phyloP scores from a whole-genome alignment of 2,888 invertebrate genomes.

The Syritta pipiens region DNA sequence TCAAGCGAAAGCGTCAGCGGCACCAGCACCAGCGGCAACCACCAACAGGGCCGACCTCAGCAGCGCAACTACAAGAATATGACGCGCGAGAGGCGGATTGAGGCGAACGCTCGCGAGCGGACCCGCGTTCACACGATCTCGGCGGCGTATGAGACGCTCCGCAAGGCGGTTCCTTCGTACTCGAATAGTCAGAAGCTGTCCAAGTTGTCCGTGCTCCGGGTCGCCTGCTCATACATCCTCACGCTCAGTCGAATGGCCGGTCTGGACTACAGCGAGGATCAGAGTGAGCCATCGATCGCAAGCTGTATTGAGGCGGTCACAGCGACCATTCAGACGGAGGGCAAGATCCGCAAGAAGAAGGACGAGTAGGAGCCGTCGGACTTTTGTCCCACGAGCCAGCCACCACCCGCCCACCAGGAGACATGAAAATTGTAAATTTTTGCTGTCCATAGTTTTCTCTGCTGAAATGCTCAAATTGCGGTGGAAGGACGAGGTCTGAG shows the following conservation, averaged over 20 bases:
- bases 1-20: constrained; percentile 66
- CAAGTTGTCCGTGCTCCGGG: constrained; percentile 93
- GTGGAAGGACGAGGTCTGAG: neutral
- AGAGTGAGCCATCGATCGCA: constrained; percentile 83
- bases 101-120: constrained; percentile 95
- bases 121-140: constrained; percentile 97
- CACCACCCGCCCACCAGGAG: constrained; percentile 53
- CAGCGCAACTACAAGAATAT: constrained; percentile 97
- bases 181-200: constrained; percentile 96
- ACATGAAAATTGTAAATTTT: constrained; percentile 19
- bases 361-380: constrained; percentile 86
- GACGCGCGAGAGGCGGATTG: constrained; percentile 94
- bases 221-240: constrained; percentile 95
- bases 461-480: constrained; percentile 26
- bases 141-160: constrained; percentile 94
- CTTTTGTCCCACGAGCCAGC: neutral
- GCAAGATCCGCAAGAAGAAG: constrained; percentile 91
- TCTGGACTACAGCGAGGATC: constrained; percentile 83
- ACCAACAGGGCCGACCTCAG: constrained; percentile 80
- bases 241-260: constrained; percentile 90
- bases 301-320: constrained; percentile 93
- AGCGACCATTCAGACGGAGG: constrained; percentile 95
- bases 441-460: constrained; percentile 1
- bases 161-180: constrained; percentile 92
- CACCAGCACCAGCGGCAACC: constrained; percentile 55